A percentile compares a stretch with the other conserved stretches of the same genome.
Conservation (phyloP, 2,797 vertebrate species). For the Limosa lapponica region DNA sequence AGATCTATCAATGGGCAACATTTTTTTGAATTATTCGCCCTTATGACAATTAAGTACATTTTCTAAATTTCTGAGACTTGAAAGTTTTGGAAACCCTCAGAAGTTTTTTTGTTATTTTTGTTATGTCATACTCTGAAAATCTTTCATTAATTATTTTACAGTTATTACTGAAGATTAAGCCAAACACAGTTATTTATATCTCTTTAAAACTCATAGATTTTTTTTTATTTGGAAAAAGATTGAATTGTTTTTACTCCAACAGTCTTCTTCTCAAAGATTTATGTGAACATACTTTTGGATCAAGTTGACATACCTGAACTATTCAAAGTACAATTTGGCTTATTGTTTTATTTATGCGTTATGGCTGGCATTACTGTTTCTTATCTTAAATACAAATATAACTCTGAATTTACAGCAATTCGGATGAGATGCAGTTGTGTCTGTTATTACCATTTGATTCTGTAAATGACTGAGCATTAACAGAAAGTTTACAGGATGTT, state of each 20-base stretch:
- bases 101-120: not conserved
- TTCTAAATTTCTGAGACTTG: not conserved
- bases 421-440: not conserved
- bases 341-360: not conserved
- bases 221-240: fast-evolving
- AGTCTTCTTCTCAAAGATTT: not conserved
- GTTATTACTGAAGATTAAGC: not conserved
- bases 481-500: not conserved
- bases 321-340: not conserved
- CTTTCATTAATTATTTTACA: not conserved
- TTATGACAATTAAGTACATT: not conserved
- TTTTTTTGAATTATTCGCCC: not conserved
- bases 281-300: not conserved
- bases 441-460: not conserved
- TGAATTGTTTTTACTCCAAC: not conserved
- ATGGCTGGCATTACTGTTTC: not conserved
- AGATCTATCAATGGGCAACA: not conserved
- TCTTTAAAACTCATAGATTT: not conserved
- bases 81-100: not conserved
- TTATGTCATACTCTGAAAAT: not conserved
- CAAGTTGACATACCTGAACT: not conserved
- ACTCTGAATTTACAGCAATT: not conserved
- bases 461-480: not conserved
- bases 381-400: not conserved
- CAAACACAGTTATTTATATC: not conserved